Evolutionary conservation across 2,888 invertebrate species (phyloP).

Genomic region (Esperia sulphurella): DNA sequence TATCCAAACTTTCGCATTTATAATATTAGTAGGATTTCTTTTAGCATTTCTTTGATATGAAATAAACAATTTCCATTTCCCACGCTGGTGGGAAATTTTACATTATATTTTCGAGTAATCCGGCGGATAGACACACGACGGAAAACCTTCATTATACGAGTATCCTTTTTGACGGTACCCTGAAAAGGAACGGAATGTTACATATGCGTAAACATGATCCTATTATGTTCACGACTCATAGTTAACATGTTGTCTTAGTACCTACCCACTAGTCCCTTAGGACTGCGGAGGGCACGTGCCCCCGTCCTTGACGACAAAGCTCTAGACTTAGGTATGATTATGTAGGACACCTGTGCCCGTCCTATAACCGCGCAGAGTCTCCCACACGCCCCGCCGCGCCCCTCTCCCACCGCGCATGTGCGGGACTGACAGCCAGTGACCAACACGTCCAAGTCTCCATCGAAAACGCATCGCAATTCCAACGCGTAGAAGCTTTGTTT

Average conservation of each 20-base stretch:
- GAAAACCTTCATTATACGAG: no score
- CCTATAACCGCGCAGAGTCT: conserved; percentile 54
- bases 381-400: conserved; percentile 69
- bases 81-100: no score
- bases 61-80: no score
- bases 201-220: no score
- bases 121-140: no score
- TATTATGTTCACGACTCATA: no score
- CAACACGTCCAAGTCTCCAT: conserved; percentile 19
- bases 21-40: no score
- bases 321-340: conserved; percentile 12
- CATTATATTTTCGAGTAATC: no score
- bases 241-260: background rate
- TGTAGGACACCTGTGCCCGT: conserved; percentile 25
- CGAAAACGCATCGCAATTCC: conserved; percentile 27
- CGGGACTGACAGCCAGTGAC: conserved; percentile 60
- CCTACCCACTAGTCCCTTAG: background rate
- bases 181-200: no score
- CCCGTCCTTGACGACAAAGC: conserved; percentile 57
- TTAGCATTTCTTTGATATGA: no score
- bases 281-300: conserved; percentile 37
- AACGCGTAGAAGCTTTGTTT: conserved; percentile 1
- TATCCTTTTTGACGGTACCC: no score
- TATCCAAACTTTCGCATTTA: no score
- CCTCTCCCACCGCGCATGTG: conserved; percentile 57